phyloP scores from a whole-genome alignment of 2,888 invertebrate genomes.

The Empis stercorea region DNA sequence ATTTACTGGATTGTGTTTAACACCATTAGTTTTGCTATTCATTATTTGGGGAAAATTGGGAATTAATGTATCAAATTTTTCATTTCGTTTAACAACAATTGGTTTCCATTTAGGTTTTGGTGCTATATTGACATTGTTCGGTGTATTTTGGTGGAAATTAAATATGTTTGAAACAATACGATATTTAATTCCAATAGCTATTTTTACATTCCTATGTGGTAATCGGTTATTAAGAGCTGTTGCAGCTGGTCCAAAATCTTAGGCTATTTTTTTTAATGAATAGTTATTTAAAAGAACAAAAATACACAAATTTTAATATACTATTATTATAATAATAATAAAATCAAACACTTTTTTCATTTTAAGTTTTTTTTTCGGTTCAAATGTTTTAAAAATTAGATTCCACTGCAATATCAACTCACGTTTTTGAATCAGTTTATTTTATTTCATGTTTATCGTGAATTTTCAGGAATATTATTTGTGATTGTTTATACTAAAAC shows the following conservation, averaged over 20 bases:
- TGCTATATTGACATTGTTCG: constrained; percentile 81
- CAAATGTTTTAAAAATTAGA: too few species aligned
- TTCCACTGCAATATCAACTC: too few species aligned
- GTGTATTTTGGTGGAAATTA: constrained; percentile 80
- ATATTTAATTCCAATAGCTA: constrained; percentile 71
- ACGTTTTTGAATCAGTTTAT: too few species aligned
- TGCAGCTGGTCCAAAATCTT: constrained; percentile 33
- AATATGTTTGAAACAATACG: constrained; percentile 95
- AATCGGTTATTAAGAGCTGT: constrained; percentile 79
- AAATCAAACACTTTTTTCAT: too few species aligned
- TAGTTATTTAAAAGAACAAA: too few species aligned
- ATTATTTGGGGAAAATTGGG: constrained; percentile 78
- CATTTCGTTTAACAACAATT: constrained; percentile 62
- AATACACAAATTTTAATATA: too few species aligned
- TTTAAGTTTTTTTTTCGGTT: too few species aligned
- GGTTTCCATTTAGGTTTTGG: constrained; percentile 84
- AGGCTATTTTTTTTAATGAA: too few species aligned
- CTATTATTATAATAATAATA: too few species aligned
- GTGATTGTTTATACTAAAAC: too few species aligned
- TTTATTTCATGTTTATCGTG: too few species aligned
- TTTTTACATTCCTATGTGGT: constrained; percentile 85
- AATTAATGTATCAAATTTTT: constrained; percentile 74
- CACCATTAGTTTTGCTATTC: constrained; percentile 71
- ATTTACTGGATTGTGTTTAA: constrained; percentile 72
- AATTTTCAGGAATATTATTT: too few species aligned